Evolutionary conservation across 2,113 vertebrate genomes (phyloP), one percentile per base, ranked within the genome.

Genomic region (Chitala chitala): DNA sequence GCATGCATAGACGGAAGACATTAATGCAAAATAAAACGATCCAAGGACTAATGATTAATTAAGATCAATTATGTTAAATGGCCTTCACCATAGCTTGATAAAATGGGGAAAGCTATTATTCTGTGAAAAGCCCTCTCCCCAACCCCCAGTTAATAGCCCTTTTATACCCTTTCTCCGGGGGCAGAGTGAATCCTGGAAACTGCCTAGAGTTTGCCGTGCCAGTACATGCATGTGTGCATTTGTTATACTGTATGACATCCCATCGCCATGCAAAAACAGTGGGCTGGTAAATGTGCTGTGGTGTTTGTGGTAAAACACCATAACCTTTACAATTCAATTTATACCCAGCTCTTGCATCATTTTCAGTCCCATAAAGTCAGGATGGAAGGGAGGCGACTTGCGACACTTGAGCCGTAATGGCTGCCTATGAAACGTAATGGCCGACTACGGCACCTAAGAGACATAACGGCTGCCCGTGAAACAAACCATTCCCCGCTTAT

Each of bases 271-370:
- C n/a, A n/a, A n/a, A n/a, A n/a, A n/a, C n/a, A n/a, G n/a, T n/a
- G n/a, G n/a, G n/a, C n/a, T n/a, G n/a, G n/a, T n/a, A n/a, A n/a
- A n/a, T n/a, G n/a, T n/a, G n/a, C n/a, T n/a, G n/a, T n/a, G n/a
- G n/a, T n/a, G n/a, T n/a, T n/a, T n/a, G n/a, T n/a, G 13, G 4
- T 29, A 51, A 90, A 91, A 89, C 87, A 84, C 83, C 83, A 72
- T 88, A 88, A 84, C 89, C 90, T 94, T 94, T 93, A 92, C 90
- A 92, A 92, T 87, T 90, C 89, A 90, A 92, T 91, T 92, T 94
- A 82, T 87, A 85, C 86, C 86, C 84, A 86, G 89, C 88, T 84
- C 88, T 84, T 86, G 85, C 92, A 92, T 93, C 89, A 89, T 93
- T 92, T 87, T 84, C 86, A 89, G 86, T 90, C 87, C 20, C 0